Percentiles rank a stretch among this genome's conserved stretches.
These are phyloP conservation scores for Drosophila kambysellisi DNA, from an alignment of 2,888 invertebrate genomes.

Conservation along the genomic window DNA sequence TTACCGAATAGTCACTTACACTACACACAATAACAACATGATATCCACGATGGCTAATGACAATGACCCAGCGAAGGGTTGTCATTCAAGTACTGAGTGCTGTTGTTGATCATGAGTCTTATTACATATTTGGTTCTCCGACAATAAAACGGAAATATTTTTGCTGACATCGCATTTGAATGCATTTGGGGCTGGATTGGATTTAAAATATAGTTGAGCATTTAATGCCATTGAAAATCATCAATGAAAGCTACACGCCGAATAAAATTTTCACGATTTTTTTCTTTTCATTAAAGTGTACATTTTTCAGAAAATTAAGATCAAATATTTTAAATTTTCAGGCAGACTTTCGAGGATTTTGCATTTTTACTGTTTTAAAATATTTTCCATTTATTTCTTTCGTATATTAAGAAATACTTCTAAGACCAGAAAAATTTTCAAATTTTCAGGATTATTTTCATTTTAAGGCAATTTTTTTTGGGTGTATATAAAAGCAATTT, in stretches of 20 bases:
- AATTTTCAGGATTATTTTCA: neutral
- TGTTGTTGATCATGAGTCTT: slow-evolving; percentile 4
- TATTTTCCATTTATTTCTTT: neutral
- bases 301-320: neutral
- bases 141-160: slow-evolving; percentile 28
- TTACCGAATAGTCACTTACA: slow-evolving; percentile 15
- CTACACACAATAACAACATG: slow-evolving; percentile 52
- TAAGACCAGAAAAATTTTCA: neutral
- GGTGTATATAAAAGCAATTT: neutral
- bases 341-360: neutral
- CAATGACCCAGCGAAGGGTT: slow-evolving; percentile 53
- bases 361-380: neutral
- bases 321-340: neutral
- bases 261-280: neutral
- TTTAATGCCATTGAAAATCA: neutral
- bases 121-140: slow-evolving; percentile 18
- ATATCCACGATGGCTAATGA: slow-evolving; percentile 46
- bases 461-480: neutral
- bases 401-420: neutral
- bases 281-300: neutral
- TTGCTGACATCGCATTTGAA: slow-evolving; percentile 16
- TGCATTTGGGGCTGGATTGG: slow-evolving; percentile 2
- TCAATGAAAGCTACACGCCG: neutral
- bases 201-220: neutral
- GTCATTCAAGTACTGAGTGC: slow-evolving; percentile 15